Evolutionary conservation across 35 echinoderm and acorn worm genomes (phyloP), one percentile per base, ranked within the genome.

Genomic region (Ophioderma brevispina): DNA sequence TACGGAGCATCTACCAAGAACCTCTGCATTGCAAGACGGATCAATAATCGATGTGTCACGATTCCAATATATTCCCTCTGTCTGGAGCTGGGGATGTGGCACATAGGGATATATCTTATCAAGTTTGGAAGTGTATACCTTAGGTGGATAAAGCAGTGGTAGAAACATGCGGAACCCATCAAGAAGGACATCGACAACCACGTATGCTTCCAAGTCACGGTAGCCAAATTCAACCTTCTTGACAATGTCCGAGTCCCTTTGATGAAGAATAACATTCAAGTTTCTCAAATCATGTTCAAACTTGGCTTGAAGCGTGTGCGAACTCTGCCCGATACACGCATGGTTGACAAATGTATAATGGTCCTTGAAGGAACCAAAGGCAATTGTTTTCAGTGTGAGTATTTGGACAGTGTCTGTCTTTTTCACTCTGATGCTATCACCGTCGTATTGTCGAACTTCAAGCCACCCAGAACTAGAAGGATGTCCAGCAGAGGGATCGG

Each of bases 1-100:
- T 25, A 85, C 83, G 36, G 83, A 85, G 64, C 35, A 85, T 18
- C 37, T 59, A 13, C 83, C 83, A 31, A 85, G 11, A 35, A 64
- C 33, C 1, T 85, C n/a, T 1, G 83, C n/a, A 30, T 40, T 64
- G 34, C 83, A 85, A 25, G 15, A 2, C 28, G 15, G 23, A 23
- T 52, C 83, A 23, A 31, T 15, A 28, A 85, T 0, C 15, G 31
- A 41, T 34, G 13, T 55, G 15, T 36, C 38, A 5, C 78, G 78
- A 80, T 37, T 80, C 78, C 78, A 80, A 4, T 1, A 13, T 32
- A 40, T 34, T 4, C 78, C 78, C 36, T 80, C 78, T 37, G 33
- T 40, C 5, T 6, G 1, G 17, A 36, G 5, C 17, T 80, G 38
- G 3, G 78, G 33, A 40, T 80, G 34, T 2, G 32, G 17, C 11